A percentile compares a stretch with the other conserved stretches of the same genome.
Conservation (phyloP, 2,113 vertebrate genomes). For the Ondatra zibethicus region DNA sequence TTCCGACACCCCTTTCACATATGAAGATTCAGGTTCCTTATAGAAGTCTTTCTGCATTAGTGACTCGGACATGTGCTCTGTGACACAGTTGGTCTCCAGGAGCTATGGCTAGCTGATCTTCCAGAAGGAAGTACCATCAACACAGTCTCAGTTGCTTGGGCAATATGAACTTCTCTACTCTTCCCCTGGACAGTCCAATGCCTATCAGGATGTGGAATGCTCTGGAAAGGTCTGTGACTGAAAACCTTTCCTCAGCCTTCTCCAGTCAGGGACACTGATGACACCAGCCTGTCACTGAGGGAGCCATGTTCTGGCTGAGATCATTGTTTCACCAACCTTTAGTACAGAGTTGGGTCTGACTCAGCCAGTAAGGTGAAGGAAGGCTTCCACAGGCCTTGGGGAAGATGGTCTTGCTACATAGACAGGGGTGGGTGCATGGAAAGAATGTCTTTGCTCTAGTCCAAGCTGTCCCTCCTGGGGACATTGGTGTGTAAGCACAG, state of each 20-base stretch:
- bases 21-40: not conserved
- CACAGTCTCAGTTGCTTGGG: not conserved
- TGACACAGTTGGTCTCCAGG: not conserved
- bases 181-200: slow-evolving; percentile 4
- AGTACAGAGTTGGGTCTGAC: not conserved
- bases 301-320: not conserved
- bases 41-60: not conserved
- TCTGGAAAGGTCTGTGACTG: not conserved
- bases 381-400: not conserved
- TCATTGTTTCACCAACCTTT: not conserved
- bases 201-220: not conserved
- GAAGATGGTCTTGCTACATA: not conserved
- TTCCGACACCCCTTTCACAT: not conserved
- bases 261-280: not conserved
- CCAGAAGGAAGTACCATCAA: not conserved
- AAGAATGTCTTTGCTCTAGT: not conserved
- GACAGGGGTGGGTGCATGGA: not conserved
- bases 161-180: not conserved
- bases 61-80: not conserved
- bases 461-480: not conserved
- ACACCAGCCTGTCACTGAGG: not conserved
- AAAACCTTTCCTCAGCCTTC: not conserved
- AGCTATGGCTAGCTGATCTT: not conserved
- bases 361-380: not conserved
- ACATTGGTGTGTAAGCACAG: not conserved